phyloP scores from a whole-genome alignment of 2,113 vertebrate species.

The Nipponia nippon region DNA sequence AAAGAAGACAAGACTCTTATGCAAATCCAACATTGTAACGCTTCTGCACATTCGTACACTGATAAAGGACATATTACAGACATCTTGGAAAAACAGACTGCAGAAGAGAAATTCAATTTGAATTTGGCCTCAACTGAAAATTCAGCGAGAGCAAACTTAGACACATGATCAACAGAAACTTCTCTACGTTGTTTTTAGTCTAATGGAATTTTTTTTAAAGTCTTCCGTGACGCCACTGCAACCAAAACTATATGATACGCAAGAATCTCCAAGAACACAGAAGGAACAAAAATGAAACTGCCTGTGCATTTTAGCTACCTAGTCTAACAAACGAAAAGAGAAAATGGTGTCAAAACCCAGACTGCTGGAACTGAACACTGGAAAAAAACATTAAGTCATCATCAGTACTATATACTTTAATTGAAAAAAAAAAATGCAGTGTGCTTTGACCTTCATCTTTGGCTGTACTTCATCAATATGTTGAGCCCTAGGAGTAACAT shows the following conservation, averaged over 20 bases:
- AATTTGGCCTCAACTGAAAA: neutral
- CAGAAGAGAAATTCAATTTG: neutral
- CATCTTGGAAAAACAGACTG: neutral
- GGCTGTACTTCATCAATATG: neutral
- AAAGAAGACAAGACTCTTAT: slow-evolving; percentile 3
- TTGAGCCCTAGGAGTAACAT: neutral
- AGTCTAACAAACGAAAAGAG: neutral
- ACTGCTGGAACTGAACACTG: neutral
- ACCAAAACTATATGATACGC: neutral
- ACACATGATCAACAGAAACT: neutral
- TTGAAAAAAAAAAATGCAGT: neutral
- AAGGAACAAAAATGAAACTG: neutral
- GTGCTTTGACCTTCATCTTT: neutral
- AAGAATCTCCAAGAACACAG: neutral
- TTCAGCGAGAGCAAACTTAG: neutral
- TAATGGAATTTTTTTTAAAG: neutral
- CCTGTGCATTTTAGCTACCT: neutral
- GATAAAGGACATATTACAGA: neutral
- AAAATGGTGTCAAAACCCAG: neutral
- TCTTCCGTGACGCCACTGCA: neutral
- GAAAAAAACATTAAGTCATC: neutral
- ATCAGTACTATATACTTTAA: neutral
- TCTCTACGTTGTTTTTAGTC: neutral
- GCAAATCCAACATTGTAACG: neutral
- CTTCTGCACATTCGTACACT: neutral